Evolutionary conservation across 2,888 invertebrate genomes (phyloP).

Genomic region (Cheilosia grossa): DNA sequence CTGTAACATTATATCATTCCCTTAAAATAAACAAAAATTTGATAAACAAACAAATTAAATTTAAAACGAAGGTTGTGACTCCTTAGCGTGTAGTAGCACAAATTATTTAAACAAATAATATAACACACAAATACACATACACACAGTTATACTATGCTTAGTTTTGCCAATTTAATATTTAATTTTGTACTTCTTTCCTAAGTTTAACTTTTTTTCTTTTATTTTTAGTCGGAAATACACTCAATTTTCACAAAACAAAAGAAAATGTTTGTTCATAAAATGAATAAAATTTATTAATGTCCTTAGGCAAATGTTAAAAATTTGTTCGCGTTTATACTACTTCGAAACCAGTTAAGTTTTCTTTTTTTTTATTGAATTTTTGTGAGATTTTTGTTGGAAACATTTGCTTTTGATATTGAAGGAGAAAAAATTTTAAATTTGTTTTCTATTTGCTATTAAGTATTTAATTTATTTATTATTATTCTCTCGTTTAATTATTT

Average conservation of each 20-base stretch:
- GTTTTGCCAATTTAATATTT: slow-evolving; percentile 42
- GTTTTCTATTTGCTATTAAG: slow-evolving; percentile 56
- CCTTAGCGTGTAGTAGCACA: slow-evolving; percentile 71
- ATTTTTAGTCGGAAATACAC: slow-evolving; percentile 67
- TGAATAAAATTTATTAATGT: slow-evolving; percentile 71
- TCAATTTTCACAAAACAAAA: slow-evolving; percentile 48
- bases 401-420: slow-evolving; percentile 2
- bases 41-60: slow-evolving; percentile 29
- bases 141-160: slow-evolving; percentile 58
- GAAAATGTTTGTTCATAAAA: slow-evolving; percentile 72
- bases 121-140: slow-evolving; percentile 56
- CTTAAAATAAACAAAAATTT: slow-evolving; percentile 26
- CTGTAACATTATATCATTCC: slow-evolving; percentile 56
- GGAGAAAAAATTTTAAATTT: slow-evolving; percentile 22
- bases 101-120: slow-evolving; percentile 74
- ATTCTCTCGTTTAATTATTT: slow-evolving; percentile 66
- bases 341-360: slow-evolving; percentile 68
- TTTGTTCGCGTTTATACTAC: slow-evolving; percentile 38
- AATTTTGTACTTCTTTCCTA: slow-evolving; percentile 51
- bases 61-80: slow-evolving; percentile 75
- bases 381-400: slow-evolving; percentile 6
- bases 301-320: slow-evolving; percentile 39
- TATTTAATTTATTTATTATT: slow-evolving; percentile 74
- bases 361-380: slow-evolving; percentile 36
- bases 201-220: slow-evolving; percentile 76